Evolutionary conservation across 1,140 invertebrate species (phyloP), one percentile per base, ranked within the genome.

Genomic region (Sinonovacula constricta): DNA sequence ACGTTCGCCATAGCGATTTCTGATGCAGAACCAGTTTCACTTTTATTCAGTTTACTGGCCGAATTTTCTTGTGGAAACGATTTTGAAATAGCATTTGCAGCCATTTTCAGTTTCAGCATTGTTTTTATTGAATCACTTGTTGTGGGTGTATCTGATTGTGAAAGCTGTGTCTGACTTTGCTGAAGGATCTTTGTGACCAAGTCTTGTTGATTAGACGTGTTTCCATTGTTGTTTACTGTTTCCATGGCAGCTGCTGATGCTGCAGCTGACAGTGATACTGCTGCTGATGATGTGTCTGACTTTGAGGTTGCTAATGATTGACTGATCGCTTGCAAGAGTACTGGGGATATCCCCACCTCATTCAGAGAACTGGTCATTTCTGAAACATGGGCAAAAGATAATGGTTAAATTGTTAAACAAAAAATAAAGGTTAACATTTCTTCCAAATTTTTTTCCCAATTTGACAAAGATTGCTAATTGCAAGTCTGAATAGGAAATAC

Each of bases 341-440:
- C 88, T 65, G 90, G 90, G 36, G 90, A 91, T 53, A 91, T 91
- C 22, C 89, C 88, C 75, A 89, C 63, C 33, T 90, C 89, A 83
- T 66, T 82, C 10, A 75, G 51, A 22, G 51, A 62, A 82, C 80
- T 84, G 18, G 67, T 51, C 85, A 87, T 88, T 62, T 70, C 85
- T 87, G 78, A 18, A 80, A 69, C 65, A 59, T 33, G 65, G 53
- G 56, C 76, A 66, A 60, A 30, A 54, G 14, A 66, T 36, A 82
- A 39, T 31, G 22, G 22, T 36, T n/a, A n/a, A n/a, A n/a, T n/a
- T n/a, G n/a, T n/a, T n/a, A n/a, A n/a, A n/a, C n/a, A n/a, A n/a
- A n/a, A n/a, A n/a, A n/a, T n/a, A n/a, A n/a, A n/a, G n/a, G n/a
- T n/a, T n/a, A n/a, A n/a, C n/a, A n/a, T n/a, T n/a, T n/a, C n/a